Percentiles rank a stretch among this genome's conserved stretches.
Evolutionary conservation across 2,888 invertebrate species (phyloP).

Genomic region (Physocephala rufipes): DNA sequence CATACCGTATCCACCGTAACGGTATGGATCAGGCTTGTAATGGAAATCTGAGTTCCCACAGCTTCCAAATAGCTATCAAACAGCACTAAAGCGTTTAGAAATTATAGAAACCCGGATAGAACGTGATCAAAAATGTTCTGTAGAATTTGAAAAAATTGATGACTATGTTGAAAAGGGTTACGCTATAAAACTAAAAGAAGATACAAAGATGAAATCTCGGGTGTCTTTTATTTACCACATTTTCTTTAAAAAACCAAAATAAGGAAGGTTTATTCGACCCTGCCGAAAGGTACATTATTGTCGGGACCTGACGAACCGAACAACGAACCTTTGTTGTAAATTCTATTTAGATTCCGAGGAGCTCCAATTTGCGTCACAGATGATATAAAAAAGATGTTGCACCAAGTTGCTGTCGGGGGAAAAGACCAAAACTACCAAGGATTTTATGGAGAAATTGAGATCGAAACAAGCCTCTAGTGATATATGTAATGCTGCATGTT

Average conservation of each 20-base stretch:
- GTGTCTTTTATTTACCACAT: conserved; percentile 52
- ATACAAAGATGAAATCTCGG: conserved; percentile 39
- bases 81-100: conserved; percentile 41
- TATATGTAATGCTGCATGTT: conserved; percentile 41
- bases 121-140: conserved; percentile 34
- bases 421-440: conserved; percentile 45
- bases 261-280: conserved; percentile 47
- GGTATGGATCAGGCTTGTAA: conserved; percentile 38
- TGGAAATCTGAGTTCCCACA: conserved; percentile 29
- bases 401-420: conserved; percentile 23
- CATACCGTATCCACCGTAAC: conserved; percentile 25
- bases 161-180: conserved; percentile 46
- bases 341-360: conserved; percentile 21
- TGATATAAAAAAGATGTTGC: conserved; percentile 40
- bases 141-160: conserved; percentile 39
- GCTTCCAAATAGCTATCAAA: conserved; percentile 39
- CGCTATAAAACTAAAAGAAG: conserved; percentile 42
- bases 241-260: conserved; percentile 48
- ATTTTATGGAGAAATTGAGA: conserved; percentile 43
- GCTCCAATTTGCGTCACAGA: conserved; percentile 5
- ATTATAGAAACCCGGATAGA: conserved; percentile 41
- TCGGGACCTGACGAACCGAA: conserved; percentile 54
- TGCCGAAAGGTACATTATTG: conserved; percentile 48
- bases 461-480: conserved; percentile 36
- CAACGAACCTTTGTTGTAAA: conserved; percentile 20